Conservation (phyloP, 2,113 vertebrate species). For the Rousettus leschenaultii region DNA sequence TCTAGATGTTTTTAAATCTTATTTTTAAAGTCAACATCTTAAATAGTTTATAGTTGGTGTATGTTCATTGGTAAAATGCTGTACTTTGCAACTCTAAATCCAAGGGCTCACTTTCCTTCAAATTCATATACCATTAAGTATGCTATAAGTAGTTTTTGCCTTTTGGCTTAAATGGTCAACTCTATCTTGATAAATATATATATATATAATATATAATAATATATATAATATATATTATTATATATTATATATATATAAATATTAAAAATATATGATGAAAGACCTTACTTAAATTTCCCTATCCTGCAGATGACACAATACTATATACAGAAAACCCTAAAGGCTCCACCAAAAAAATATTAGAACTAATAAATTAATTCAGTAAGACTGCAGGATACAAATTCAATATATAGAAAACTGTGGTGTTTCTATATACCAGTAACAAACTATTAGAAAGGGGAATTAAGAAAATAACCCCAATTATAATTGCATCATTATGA, state of each 20-base stretch:
- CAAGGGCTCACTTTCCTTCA: not conserved
- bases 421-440: not conserved
- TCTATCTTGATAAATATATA: not conserved
- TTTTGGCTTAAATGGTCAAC: not conserved
- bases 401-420: not conserved
- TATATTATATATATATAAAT: too few relatives aligned
- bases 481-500: not conserved
- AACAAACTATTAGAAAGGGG: too few relatives aligned
- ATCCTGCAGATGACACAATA: not conserved
- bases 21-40: not conserved
- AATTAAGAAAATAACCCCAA: too few relatives aligned
- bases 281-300: not conserved
- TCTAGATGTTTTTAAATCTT: conserved; percentile 1
- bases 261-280: not conserved
- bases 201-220: too few relatives aligned
- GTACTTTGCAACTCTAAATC: not conserved
- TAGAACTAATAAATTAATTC: not conserved
- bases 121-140: not conserved
- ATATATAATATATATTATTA: too few relatives aligned
- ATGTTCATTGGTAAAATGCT: not conserved
- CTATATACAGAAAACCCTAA: not conserved
- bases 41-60: not conserved
- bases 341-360: not conserved
- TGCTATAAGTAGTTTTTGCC: too few relatives aligned
- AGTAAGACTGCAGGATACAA: not conserved